Evolutionary conservation across 2,888 invertebrate species (phyloP).

Genomic region (Heliconius ethilla): DNA sequence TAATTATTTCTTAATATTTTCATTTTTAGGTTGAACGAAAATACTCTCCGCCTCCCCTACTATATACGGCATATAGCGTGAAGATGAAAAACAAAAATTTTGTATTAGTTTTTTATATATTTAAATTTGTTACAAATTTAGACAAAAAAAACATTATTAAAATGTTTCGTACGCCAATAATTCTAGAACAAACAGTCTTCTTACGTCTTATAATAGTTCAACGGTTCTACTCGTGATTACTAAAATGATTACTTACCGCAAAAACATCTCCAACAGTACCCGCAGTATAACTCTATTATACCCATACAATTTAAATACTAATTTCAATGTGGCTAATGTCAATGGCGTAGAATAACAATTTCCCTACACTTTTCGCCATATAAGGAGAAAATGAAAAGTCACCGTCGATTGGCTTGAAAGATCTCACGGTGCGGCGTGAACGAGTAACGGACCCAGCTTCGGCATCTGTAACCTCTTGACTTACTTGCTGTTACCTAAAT

Average conservation of each 20-base stretch:
- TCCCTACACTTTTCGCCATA: conserved; percentile 56
- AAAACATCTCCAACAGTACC: conserved; percentile 11
- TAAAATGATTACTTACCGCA: conserved; percentile 20
- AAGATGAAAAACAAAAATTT: too few relatives aligned
- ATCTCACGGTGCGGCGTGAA: conserved; percentile 72
- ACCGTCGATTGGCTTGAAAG: conserved; percentile 70
- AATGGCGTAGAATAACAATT: conserved; percentile 40
- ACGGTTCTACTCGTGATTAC: conserved; percentile 2
- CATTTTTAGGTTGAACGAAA: too few relatives aligned
- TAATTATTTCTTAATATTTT: too few relatives aligned
- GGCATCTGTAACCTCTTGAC: conserved; percentile 75
- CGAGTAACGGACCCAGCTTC: conserved; percentile 68
- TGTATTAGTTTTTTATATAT: not conserved
- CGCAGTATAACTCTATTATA: not conserved
- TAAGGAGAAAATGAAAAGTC: conserved; percentile 66
- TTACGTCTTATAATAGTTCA: not conserved
- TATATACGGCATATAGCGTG: too few relatives aligned
- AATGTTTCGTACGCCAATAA: not conserved
- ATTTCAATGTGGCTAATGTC: conserved; percentile 26
- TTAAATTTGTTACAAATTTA: not conserved
- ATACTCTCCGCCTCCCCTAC: too few relatives aligned
- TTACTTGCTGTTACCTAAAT: conserved; percentile 69
- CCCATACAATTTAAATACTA: conserved; percentile 15
- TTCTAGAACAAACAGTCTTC: not conserved
- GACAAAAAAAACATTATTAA: not conserved